Conservation (phyloP, 2,888 invertebrate genomes). For the Spodoptera picta region DNA sequence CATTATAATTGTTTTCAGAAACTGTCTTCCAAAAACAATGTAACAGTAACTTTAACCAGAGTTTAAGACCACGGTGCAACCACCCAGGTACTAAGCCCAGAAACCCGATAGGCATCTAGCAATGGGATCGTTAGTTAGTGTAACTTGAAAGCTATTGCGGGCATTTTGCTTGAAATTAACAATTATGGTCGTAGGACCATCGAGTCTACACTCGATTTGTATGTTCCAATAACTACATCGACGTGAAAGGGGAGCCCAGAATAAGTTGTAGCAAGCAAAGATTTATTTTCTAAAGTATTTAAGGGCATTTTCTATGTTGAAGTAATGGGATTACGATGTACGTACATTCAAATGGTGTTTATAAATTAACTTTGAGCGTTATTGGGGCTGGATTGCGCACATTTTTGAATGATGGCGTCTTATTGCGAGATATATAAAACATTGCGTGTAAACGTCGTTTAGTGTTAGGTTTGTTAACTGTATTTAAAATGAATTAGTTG, state of each 20-base stretch:
- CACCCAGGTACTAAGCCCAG: conserved; percentile 70
- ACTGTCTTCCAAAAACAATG: too few relatives aligned
- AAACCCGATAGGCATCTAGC: conserved; percentile 87
- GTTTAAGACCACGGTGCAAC: conserved; percentile 49
- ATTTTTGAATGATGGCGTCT: conserved; percentile 29
- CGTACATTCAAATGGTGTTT: conserved; percentile 35
- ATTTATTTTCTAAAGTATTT: conserved; percentile 53
- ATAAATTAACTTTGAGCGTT: conserved; percentile 43
- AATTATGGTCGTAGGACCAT: conserved; percentile 85
- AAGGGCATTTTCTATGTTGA: conserved; percentile 49
- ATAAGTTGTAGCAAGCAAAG: conserved; percentile 60
- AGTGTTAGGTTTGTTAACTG: conserved; percentile 8
- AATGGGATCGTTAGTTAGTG: conserved; percentile 86
- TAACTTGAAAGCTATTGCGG: conserved; percentile 81
- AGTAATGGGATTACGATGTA: conserved; percentile 45
- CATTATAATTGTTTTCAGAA: too few relatives aligned
- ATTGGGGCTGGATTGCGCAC: conserved; percentile 10
- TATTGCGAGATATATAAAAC: conserved; percentile 8
- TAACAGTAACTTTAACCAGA: conserved; percentile 22
- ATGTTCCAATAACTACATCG: conserved; percentile 67
- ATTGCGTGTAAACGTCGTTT: conserved; percentile 18
- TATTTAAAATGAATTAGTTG: background rate
- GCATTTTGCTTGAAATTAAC: conserved; percentile 87
- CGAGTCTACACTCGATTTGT: conserved; percentile 82
- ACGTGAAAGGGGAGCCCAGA: conserved; percentile 61